Evolutionary conservation across 2,888 invertebrate genomes (phyloP), one percentile per base, ranked within the genome.

Genomic region (Oscheius myriophilus): DNA sequence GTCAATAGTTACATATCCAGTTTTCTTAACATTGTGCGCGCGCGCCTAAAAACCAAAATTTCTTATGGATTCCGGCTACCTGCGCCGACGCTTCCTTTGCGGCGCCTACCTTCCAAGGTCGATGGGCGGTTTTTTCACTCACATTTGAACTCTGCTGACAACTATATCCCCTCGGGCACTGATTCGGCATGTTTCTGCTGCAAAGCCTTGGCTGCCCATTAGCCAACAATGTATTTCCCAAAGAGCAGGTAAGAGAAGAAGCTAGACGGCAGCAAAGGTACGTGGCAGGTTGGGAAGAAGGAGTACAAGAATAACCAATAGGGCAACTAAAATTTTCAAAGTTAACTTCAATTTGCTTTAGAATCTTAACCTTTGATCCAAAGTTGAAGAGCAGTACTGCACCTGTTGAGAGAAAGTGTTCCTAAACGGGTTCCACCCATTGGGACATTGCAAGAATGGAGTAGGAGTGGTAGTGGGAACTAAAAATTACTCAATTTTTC

Each of bases 181-280:
- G 78, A 54, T 78, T 80, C 23, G 74, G 59, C 42, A 59, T 62
- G 6, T 70, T 59, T 6, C 75, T 64, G 23, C 71, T 66, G 55
- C 80, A 80, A 46, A 80, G 49, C 46, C 77, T 74, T 1, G 80
- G 80, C 11, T 72, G 68, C 11, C 71, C 70, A 66, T 81, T 81
- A 16, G 72, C 66, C n/a, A 79, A 53, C 41, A 70, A 57, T 2
- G 81, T 71, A 3, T 71, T 64, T 11, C 75, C 77, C 25, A 70
- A 71, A 55, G 79, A 75, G 45, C 81, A 78, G 18, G 77, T 66
- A 16, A 82, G 73, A 18, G 75, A 70, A 11, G 74, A 67, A 9
- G 85, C 82, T n/a, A 84, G 55, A 1, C 84, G 76, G 57, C 84
- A 85, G 64, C 85, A 84, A 7, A 82, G 51, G 54, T 80, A 85